Base-by-base conservation (phyloP, 2,888 invertebrate genomes). In the Schizaphis graminum region DNA sequence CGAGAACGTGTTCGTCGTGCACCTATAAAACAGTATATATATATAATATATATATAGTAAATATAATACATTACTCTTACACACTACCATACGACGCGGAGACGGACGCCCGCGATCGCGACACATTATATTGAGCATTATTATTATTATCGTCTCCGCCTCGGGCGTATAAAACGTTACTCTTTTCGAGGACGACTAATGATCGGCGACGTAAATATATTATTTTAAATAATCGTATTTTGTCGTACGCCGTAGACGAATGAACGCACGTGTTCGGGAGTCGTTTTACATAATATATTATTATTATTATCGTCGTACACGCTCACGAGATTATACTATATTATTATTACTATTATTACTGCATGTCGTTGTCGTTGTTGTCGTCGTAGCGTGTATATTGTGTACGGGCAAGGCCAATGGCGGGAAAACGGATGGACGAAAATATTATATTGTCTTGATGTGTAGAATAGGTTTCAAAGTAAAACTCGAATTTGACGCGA, bases 221-320 rank as follows among this genome's bases (percentile, higher is more conserved):
- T 91, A 56, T 86, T 86, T n/a, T 47, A 91, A 91, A 77, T 77
- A 77, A 77, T 77, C 77, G 47, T 67, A 44, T 61, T 49, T 85
- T 57, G 85, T 91, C 91, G 86, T 47, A 47, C 28, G 61, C 61
- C 28, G 13, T 49, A 87, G 35, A 41, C 61, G 61, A 61, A 92
- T 35, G 35, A 21, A 77, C 35, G 35, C 92, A 92, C 92, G 92
- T 92, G 92, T 92, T 92, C 92, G 49, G 92, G 92, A 67, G 92
- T 92, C 92, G 92, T 92, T 49, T 92, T 92, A 67, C 91, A 57
- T 85, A 85, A 84, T 77, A 8, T 28, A 44, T 67, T 57, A 90
- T 49, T 57, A 90, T 49, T 49, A 91, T 53, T 47, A 41, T 41
- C 44, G 8, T 47, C 5, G 44, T 67, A 21, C 28, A 44, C 41